These are phyloP conservation scores for Torymus auratus DNA, from an alignment of 2,888 invertebrate species.

Conservation along the genomic window DNA sequence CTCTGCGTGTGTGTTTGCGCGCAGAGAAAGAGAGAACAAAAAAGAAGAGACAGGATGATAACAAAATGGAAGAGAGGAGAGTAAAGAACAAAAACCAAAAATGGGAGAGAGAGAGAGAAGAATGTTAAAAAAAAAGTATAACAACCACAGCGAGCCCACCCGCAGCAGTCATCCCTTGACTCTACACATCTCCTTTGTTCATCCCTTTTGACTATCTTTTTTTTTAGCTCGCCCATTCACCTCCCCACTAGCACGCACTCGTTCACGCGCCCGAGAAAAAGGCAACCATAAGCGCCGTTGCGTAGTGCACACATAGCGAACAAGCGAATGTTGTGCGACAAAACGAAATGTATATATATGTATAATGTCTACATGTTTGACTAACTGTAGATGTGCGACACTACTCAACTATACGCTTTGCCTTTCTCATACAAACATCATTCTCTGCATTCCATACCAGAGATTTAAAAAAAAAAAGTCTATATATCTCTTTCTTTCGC, in stretches of 20 bases:
- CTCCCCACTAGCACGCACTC: constrained; percentile 8
- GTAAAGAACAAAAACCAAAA: too few species aligned
- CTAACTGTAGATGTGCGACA: constrained; percentile 28
- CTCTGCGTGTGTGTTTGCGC: too few species aligned
- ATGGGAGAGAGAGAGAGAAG: background rate
- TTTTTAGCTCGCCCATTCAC: constrained; percentile 25
- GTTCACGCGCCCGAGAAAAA: constrained; percentile 52
- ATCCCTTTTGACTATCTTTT: constrained; percentile 5
- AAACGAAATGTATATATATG: constrained; percentile 60
- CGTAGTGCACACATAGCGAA: constrained; percentile 73
- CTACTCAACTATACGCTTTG: constrained; percentile 56
- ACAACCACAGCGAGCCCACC: background rate
- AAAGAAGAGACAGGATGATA: background rate
- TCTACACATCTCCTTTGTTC: background rate
- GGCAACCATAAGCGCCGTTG: constrained; percentile 72
- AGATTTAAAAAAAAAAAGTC: constrained; percentile 33
- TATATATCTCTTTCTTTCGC: too few species aligned
- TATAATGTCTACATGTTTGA: constrained; percentile 12
- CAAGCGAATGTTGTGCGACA: constrained; percentile 69
- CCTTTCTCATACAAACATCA: constrained; percentile 31
- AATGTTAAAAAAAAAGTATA: background rate
- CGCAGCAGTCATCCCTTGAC: constrained; percentile 2
- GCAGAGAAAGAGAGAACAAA: background rate
- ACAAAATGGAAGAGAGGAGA: too few species aligned
- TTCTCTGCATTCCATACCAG: constrained; percentile 7